Base-by-base conservation (phyloP, 1,140 invertebrate genomes). In the Riptortus pedestris region DNA sequence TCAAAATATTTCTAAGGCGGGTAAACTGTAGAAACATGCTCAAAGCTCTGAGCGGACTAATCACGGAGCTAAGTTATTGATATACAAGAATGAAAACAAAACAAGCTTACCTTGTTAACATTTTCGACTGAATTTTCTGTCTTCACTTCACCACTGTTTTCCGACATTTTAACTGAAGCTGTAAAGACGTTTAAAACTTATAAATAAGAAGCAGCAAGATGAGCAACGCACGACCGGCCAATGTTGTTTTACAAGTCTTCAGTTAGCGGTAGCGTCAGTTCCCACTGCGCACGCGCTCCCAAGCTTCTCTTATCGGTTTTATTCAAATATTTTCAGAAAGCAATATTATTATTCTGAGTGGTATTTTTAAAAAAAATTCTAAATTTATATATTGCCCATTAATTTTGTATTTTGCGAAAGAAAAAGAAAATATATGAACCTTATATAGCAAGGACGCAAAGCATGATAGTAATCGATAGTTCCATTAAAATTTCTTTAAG, bases 141-240 rank as follows among this genome's bases (percentile, higher is more conserved):
- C 72, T 79, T 79, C 60, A 65, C 74, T 62, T 79, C 78, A 65
- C 74, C 72, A 71, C 77, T 79, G 61, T 74, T 71, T 71, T 78
- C 77, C 9, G 78, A 78, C 78, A 79, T 79, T 68, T 70, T 70
- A 62, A 38, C 62, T 27, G 45, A 27, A 24, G 2, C 24, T 55
- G 20, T 18, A 26, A 65, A 61, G 66, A 67, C 71, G 71, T 75
- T 71, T 74, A 71, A 73, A 71, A 75, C 73, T 73, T 75, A 76
- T 71, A 76, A 74, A 69, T 70, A 2, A 24, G 51, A 55, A 22
- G 26, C 2, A 55, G 4, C 4, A 22, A 12, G 51, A 24, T 16
- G 51, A 55, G 51, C 51, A 24, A 55, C 51, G 24, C 51, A 55
- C 31, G 26, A 20, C 51, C 51, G 51, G 51, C 24, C 51, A 14